A percentile compares a stretch with the other conserved stretches of the same genome.
phyloP scores from a whole-genome alignment of 2,113 vertebrate genomes.

The Stegastes partitus region DNA sequence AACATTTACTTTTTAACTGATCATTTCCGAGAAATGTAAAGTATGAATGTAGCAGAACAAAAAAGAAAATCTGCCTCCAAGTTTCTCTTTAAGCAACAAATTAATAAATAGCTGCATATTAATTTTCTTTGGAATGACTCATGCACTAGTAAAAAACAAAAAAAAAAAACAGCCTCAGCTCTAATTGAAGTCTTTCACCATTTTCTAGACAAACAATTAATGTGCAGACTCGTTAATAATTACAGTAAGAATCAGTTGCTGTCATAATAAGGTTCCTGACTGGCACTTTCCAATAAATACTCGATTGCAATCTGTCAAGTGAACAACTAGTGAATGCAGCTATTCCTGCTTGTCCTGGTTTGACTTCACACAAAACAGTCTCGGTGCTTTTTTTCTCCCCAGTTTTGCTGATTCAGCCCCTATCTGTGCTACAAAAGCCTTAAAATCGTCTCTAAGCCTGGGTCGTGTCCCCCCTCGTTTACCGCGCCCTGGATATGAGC shows the following conservation, averaged over 20 bases:
- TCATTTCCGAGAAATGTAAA: too few relatives aligned
- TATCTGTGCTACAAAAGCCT: not conserved
- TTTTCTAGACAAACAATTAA: not conserved
- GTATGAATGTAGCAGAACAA: too few relatives aligned
- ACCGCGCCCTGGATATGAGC: conserved; percentile 20
- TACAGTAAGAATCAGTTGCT: not conserved
- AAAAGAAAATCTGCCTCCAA: too few relatives aligned
- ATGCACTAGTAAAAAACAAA: not conserved
- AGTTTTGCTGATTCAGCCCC: conserved; percentile 23
- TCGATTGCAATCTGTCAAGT: too few relatives aligned
- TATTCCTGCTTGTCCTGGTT: too few relatives aligned
- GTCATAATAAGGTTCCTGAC: not conserved
- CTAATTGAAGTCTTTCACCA: not conserved
- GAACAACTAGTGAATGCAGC: too few relatives aligned
- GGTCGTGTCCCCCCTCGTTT: not conserved
- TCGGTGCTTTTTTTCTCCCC: too few relatives aligned
- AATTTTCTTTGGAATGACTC: not conserved
- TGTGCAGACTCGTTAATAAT: not conserved
- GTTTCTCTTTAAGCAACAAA: too few relatives aligned
- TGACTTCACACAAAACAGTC: not conserved
- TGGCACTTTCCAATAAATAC: not conserved
- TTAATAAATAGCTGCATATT: not conserved
- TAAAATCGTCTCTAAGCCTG: not conserved
- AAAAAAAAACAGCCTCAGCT: not conserved
- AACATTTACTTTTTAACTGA: too few relatives aligned